Percentiles rank a stretch among this genome's conserved stretches.
These are phyloP conservation scores for Mustelus asterias DNA, from an alignment of 2,113 vertebrate genomes.

Conservation along the genomic window DNA sequence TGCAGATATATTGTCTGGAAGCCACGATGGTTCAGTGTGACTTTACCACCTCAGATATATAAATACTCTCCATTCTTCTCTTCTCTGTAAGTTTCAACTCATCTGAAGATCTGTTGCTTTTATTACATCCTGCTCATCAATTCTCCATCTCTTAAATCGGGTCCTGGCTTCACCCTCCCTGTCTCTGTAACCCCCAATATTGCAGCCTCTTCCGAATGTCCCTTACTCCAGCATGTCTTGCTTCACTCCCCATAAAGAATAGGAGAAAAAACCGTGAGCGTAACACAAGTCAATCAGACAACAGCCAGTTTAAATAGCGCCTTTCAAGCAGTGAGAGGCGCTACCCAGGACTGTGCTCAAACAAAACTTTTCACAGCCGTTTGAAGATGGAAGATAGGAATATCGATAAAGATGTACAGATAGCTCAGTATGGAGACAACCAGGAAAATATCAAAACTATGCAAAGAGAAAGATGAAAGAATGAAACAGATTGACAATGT, in stretches of 20 bases:
- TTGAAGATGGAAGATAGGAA: background rate
- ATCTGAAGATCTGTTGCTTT: background rate
- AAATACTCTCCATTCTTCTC: background rate
- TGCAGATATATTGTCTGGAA: background rate
- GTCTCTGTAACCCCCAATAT: background rate
- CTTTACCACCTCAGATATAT: background rate
- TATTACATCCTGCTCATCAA: background rate
- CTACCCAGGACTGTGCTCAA: background rate
- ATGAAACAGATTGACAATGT: background rate
- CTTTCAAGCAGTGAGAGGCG: background rate
- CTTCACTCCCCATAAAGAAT: background rate
- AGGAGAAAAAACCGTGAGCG: background rate
- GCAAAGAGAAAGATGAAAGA: background rate
- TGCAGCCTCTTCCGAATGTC: background rate
- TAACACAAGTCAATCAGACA: background rate
- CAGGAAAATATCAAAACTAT: background rate
- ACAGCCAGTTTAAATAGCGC: background rate
- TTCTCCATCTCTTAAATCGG: background rate
- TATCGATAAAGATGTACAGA: background rate
- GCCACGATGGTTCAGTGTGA: background rate
- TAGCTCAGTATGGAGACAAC: background rate
- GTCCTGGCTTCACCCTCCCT: background rate
- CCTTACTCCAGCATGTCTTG: background rate
- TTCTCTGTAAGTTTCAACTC: background rate
- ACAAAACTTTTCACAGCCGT: background rate